phyloP scores from a whole-genome alignment of 2,888 invertebrate species.

The Ochropleura plecta region DNA sequence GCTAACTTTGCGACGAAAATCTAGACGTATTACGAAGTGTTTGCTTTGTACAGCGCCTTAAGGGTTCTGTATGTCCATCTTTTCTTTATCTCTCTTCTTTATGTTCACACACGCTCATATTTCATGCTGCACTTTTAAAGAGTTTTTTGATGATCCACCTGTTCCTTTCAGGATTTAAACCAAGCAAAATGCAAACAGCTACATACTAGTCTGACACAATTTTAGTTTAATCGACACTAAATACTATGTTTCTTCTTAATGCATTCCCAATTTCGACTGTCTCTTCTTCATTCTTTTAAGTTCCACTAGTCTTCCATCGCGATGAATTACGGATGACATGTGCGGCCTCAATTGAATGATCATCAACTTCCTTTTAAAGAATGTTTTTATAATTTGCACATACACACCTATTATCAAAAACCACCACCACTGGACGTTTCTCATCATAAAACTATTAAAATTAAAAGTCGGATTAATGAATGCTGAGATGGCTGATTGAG shows the following conservation, averaged over 20 bases:
- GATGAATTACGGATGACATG: no score
- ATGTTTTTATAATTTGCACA: not conserved
- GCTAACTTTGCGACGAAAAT: no score
- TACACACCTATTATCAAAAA: constrained; percentile 33
- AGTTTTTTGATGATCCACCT: not conserved
- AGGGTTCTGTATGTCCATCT: no score
- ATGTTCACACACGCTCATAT: not conserved
- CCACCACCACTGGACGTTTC: constrained; percentile 19
- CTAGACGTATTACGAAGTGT: no score
- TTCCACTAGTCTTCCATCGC: not conserved
- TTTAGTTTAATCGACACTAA: no score
- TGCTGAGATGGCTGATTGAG: not conserved
- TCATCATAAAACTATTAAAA: constrained; percentile 27
- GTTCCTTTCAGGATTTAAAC: no score
- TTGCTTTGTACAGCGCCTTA: no score
- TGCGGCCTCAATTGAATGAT: not conserved
- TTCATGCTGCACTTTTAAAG: not conserved
- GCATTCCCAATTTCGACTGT: not conserved
- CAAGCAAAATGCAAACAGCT: no score
- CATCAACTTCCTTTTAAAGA: not conserved
- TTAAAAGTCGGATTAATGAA: not conserved
- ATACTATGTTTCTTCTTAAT: not conserved
- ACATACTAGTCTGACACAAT: no score
- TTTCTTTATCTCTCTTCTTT: no score
- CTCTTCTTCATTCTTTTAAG: not conserved